Evolutionary conservation across 1,140 invertebrate species (phyloP), one percentile per base, ranked within the genome.

Genomic region (Bombus sylvicola): DNA sequence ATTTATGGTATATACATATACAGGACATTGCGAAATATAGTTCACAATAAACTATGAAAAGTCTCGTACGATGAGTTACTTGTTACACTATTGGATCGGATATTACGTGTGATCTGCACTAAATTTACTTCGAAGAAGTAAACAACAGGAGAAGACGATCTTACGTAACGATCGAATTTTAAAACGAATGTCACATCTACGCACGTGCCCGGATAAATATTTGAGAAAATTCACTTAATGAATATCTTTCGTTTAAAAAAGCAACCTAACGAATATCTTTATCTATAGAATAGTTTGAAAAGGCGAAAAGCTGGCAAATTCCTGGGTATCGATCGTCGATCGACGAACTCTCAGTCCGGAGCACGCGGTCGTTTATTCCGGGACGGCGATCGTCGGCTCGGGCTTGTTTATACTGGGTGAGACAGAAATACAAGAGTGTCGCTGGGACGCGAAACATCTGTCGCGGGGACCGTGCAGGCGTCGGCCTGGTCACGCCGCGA

Each of bases 371-470:
- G 80, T 64, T 94, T 94, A 95, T 95, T 95, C 92, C 92, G 91
- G 92, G 92, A 93, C 89, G 87, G 88, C 84, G 92, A 94, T 95
- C 94, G 92, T 94, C 91, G 31, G 92, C 90, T 93, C 90, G 81
- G 75, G 89, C 91, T 94, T 94, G 94, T 94, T 95, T 94, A 95
- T 93, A 92, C 92, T 92, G 91, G 89, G 90, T 92, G 92, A 92
- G 92, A 94, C 94, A 91, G 93, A 95, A 94, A 94, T 94, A 94
- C 92, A 92, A 92, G 92, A 93, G 92, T 94, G 93, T 93, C 92
- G 93, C 87, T 88, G 82, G 89, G 91, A 92, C 89, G 90, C 84
- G 91, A 92, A 93, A 93, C 93, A 94, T 93, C 92, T 94, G 94
- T 91, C 92, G 90, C 90, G 88, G 79, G 89, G 82, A 92, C 87